Conservation (phyloP, 2,797 vertebrate species). For the Phoxinus dragarum region DNA sequence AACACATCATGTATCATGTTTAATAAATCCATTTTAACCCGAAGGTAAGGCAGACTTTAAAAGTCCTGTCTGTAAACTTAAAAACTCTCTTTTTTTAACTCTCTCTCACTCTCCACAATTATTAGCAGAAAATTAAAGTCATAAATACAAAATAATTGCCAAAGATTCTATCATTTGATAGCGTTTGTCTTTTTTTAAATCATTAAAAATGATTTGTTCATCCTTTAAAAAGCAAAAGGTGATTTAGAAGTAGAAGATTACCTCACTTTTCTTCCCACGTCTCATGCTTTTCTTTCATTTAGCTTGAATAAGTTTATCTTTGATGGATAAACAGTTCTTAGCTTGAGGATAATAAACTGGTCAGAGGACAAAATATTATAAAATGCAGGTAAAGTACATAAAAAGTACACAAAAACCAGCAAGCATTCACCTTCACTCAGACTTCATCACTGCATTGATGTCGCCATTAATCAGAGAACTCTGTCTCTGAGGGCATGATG, state of each 20-base stretch:
- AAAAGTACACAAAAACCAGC: conserved; percentile 49
- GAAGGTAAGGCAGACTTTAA: conserved; percentile 19
- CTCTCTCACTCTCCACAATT: conserved; percentile 48
- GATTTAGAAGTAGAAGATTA: conserved; percentile 39
- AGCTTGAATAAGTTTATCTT: conserved; percentile 24
- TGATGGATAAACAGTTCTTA: conserved; percentile 36
- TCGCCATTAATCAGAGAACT: conserved; percentile 34
- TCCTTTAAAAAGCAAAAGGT: conserved; percentile 36
- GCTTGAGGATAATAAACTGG: conserved; percentile 35
- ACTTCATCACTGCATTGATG: conserved; percentile 24
- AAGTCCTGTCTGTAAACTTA: conserved; percentile 15
- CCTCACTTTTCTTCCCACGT: neutral
- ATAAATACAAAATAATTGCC: conserved; percentile 55
- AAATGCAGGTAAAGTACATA: conserved; percentile 53
- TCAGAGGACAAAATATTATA: conserved; percentile 26
- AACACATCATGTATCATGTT: conserved; percentile 1
- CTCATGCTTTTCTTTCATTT: conserved; percentile 9
- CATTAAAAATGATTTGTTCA: conserved; percentile 45
- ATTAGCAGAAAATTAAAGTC: conserved; percentile 53
- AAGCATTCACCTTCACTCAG: conserved; percentile 37
- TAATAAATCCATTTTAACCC: neutral
- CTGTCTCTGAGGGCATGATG: conserved; percentile 25
- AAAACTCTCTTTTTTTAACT: conserved; percentile 25
- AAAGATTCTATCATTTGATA: conserved; percentile 57
- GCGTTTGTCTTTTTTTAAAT: conserved; percentile 53